Base-by-base conservation (phyloP, 2,113 vertebrate species). In the Orthonyx spaldingii region DNA sequence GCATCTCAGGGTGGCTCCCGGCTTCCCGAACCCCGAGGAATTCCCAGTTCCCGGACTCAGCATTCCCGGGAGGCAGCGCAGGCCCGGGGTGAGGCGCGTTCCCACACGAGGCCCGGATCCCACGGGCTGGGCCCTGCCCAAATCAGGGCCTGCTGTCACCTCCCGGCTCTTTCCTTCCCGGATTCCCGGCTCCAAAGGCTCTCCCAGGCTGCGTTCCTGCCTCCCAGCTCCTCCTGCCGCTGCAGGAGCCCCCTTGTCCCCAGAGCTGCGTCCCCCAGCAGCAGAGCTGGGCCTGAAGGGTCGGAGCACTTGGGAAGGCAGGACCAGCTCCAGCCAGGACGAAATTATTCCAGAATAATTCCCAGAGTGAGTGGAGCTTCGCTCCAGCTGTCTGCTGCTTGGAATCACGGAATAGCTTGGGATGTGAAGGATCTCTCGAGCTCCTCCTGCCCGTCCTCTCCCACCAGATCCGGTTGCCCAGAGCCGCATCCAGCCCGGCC, bases 1-100 rank as follows among this genome's bases (percentile, higher is more conserved):
- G 37, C 74, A 95, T 94, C 94, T 93, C 59, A 65, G 87, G 95
- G 95, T 94, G 93, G 89, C 79, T 90, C 93, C 52, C 30, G 72
- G 55, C 53, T 26, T 37, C 55, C n/a, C n/a, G n/a, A n/a, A n/a
- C n/a, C n/a, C n/a, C n/a, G n/a, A n/a, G n/a, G n/a, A n/a, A n/a
- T n/a, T n/a, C n/a, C n/a, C n/a, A n/a, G 49, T 88, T 93, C 91
- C 80, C 0, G 79, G 79, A 49, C 86, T 96, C 79, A 85, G 91
- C 89, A 92, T 79, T 85, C 79, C 94, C 93, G 83, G 1, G 2
- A 92, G 79, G 89, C 94, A 56, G 16, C 60, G 50, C 72, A 59
- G 69, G 89, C 39, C 59, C 69, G 68, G 79, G 92, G 85, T 94
- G 41, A 78, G 94, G 52, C 93, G 27, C 6, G 85, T 90, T 66